These are phyloP conservation scores for Dendrocopos noguchii DNA, from an alignment of 2,113 vertebrate genomes.

Conservation along the genomic window DNA sequence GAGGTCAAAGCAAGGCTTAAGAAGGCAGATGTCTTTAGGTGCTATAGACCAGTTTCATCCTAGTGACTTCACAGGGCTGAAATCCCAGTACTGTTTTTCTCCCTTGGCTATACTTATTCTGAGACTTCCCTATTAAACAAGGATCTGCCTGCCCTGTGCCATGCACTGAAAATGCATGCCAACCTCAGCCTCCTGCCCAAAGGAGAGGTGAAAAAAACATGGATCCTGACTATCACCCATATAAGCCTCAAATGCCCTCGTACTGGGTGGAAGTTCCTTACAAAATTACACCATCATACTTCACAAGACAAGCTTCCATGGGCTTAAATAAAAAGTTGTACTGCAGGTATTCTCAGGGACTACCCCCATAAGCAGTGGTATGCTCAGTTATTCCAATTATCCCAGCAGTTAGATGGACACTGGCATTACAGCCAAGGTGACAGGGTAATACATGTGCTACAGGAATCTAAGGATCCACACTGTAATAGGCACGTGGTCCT, in stretches of 20 bases:
- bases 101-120: not conserved
- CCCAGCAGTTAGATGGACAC: not conserved
- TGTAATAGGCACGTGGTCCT: not conserved
- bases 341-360: not conserved
- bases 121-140: not conserved
- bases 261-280: not conserved
- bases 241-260: not conserved
- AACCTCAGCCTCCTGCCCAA: not conserved
- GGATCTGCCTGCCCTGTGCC: not conserved
- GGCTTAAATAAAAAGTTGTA: not conserved
- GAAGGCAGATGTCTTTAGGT: no score
- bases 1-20: not conserved
- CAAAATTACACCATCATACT: not conserved
- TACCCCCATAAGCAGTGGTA: rapidly evolving
- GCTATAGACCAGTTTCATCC: not conserved
- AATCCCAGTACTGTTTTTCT: not conserved
- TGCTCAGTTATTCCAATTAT: not conserved
- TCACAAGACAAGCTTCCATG: not conserved
- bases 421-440: not conserved
- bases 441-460: no score
- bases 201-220: not conserved
- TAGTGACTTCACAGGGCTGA: not conserved
- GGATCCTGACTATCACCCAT: not conserved
- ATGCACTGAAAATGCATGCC: not conserved
- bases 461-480: not conserved